phyloP scores from a whole-genome alignment of 2,888 invertebrate genomes.

The Epinotia nisella region DNA sequence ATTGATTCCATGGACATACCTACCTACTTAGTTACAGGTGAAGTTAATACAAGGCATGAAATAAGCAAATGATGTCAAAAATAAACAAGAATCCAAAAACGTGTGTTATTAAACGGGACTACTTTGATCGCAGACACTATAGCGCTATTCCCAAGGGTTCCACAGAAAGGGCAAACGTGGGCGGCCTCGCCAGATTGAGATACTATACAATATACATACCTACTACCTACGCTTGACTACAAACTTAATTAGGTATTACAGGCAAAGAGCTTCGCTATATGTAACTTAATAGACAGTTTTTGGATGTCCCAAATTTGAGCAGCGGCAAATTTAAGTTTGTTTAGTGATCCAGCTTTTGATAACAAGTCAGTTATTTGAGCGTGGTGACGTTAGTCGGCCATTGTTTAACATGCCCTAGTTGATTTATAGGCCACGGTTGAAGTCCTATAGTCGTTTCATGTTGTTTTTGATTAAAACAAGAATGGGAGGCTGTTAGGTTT shows the following conservation, averaged over 20 bases:
- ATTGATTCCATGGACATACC: no score
- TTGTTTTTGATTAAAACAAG: slow-evolving; percentile 5
- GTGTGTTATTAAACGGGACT: slow-evolving; percentile 4
- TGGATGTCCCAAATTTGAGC: not conserved
- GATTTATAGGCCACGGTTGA: slow-evolving; percentile 26
- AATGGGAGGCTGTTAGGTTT: not conserved
- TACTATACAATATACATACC: not conserved
- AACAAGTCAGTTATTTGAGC: slow-evolving; percentile 24
- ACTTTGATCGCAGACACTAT: not conserved
- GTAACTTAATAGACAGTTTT: not conserved
- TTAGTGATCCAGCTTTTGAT: slow-evolving; percentile 31
- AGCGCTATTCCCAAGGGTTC: slow-evolving; percentile 20
- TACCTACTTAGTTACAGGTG: no score
- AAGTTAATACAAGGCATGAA: not conserved
- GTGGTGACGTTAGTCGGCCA: slow-evolving; percentile 30
- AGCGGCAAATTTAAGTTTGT: slow-evolving; percentile 25
- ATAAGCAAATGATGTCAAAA: not conserved
- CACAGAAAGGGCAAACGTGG: slow-evolving; percentile 33
- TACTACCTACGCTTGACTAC: slow-evolving; percentile 1
- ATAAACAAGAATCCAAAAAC: not conserved
- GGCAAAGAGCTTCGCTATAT: not conserved
- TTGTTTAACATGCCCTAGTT: slow-evolving; percentile 38
- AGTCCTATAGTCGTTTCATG: slow-evolving; percentile 15
- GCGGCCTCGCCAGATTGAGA: not conserved
- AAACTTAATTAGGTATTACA: slow-evolving; percentile 26